Base-by-base conservation (phyloP, 1,140 invertebrate genomes). In the Campodea augens region DNA sequence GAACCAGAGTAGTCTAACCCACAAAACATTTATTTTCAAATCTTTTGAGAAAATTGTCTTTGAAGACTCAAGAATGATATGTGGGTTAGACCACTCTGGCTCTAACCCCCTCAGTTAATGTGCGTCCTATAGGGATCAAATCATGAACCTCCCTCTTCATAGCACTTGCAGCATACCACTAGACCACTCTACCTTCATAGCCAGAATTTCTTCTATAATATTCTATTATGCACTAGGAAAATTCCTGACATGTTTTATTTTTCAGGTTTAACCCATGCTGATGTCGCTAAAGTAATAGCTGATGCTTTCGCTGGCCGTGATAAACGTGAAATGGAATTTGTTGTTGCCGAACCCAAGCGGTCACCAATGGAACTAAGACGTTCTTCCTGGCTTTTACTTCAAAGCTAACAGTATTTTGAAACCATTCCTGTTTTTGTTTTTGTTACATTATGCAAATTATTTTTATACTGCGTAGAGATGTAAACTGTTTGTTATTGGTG, bases 261-360 rank as follows among this genome's bases (percentile, higher is more conserved):
- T 51, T 7, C 45, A 68, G 70, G 72, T 27, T 60, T 75, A 36
- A 68, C 67, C 49, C 75, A 77, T 51, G 73, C 85, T 62, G 84
- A 89, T 53, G 84, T 89, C 43, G 86, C 86, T 19, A 70, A 83
- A 51, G 67, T 88, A 32, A 90, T 91, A 56, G 83, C 85, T 5
- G 82, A 88, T 58, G 84, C 84, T 38, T 91, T 86, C 64, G 83
- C 84, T 36, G 73, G 83, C 59, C 73, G 80, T 50, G 81, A 87
- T 58, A 77, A 81, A 52, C 73, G 75, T 59, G 81, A 87, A 60
- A 84, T 90, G 55, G 83, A 88, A 67, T 87, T 91, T 65, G 71
- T 89, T 55, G 84, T 91, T 38, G 74, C 83, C 38, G 84, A 89
- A 63, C 79, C 81, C 49, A 88, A 88, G 62, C 85, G 85, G 63